phyloP scores from a whole-genome alignment of 2,888 invertebrate species.

The Dryomyza anilis region DNA sequence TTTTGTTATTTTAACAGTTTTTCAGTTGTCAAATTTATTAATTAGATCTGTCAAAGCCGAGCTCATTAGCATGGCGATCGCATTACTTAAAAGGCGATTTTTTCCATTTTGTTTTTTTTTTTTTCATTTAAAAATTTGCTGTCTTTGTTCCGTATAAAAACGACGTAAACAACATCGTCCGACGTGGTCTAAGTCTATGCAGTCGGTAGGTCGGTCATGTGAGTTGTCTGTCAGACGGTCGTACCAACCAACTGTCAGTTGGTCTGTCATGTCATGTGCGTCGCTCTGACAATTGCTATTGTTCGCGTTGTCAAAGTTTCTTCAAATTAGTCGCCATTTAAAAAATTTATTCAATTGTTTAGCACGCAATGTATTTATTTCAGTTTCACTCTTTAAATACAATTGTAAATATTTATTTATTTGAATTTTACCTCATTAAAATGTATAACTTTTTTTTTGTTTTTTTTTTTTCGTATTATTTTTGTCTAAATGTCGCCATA shows the following conservation, averaged over 20 bases:
- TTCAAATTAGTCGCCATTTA: conserved; percentile 6
- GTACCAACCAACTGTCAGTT: background rate
- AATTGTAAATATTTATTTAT: background rate
- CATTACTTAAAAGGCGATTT: conserved; percentile 29
- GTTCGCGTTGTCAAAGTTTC: background rate
- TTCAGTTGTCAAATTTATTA: conserved; percentile 47
- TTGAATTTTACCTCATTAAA: background rate
- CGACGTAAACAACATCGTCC: no score
- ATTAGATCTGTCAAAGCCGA: conserved; percentile 50
- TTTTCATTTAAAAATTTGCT: background rate
- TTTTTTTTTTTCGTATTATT: background rate
- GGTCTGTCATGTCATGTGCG: background rate
- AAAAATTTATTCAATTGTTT: background rate
- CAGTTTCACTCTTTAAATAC: background rate
- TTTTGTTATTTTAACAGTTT: conserved; percentile 21
- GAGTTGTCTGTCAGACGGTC: background rate
- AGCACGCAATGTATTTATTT: background rate
- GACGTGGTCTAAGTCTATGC: background rate
- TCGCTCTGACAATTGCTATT: background rate
- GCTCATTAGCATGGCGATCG: conserved; percentile 51
- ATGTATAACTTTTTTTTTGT: background rate
- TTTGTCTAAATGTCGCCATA: background rate
- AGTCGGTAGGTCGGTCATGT: background rate
- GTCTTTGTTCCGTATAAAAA: background rate
- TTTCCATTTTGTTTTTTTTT: no score